Base-by-base conservation (phyloP, 2,113 vertebrate species). In the Aspidoscelis tigris region DNA sequence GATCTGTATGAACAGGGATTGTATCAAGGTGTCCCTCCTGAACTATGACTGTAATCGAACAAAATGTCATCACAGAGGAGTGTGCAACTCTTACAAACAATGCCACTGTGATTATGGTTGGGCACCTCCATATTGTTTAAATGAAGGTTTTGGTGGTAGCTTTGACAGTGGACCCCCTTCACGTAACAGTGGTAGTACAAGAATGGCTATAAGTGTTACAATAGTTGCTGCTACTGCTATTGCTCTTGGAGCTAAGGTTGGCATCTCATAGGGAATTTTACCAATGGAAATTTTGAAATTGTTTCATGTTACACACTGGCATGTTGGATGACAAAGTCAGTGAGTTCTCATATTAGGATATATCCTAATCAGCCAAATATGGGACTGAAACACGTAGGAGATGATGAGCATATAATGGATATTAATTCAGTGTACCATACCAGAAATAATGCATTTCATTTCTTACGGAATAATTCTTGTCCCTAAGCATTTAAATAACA, bases 1-100 rank as follows among this genome's bases (percentile, higher is more conserved):
- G 2, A 87, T 76, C 75, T 92, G 92, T 2, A 0, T 21, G 0
- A 4, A 47, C 0, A 22, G 1, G 2, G 0, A 3, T 3, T 90
- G 83, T 21, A 83, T 6, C 12, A 41, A 14, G 9, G 6, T 24
- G 2, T 1, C 3, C 4, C 4, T 5, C 1, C 22, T 93, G 7
- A 0, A 33, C 0, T 93, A 92, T 0, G 79, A 93, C 72, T 90
- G 90, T 5, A 0, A 0, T 12, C 84, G 88, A 2, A 7, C 39
- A 3, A 89, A 87, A 18, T 93, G 91, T 68, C 86, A 89, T 61
- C 65, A 83, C 85, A 92, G 81, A 26, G 92, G 92, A 94, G 91
- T 97, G 78, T 98, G 98, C 87, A 98, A 98, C 93, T 98, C 94
- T 77, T 96, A 97, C 86, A 97, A 86, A 89, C 97, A 98, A 93